Evolutionary conservation across 1,140 invertebrate species (phyloP), one percentile per base, ranked within the genome.

Genomic region (Trichonephila inaurata): DNA sequence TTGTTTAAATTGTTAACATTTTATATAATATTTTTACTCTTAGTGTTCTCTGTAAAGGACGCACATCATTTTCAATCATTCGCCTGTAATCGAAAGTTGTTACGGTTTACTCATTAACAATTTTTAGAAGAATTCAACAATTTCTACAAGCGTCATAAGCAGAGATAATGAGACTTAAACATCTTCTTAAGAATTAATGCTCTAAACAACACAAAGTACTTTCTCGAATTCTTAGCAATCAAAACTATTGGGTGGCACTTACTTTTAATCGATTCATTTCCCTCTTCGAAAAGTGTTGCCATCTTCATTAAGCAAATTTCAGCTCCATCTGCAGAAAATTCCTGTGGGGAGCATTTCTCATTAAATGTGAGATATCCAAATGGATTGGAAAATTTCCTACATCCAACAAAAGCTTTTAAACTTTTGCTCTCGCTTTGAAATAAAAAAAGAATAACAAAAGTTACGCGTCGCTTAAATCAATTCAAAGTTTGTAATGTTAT

Each of bases 241-340:
- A 69, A 77, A 33, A 77, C 33, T 77, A 77, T 77, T 28, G 72
- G 28, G 33, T 77, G 16, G 12, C 28, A 40, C 24, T 40, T 40
- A 33, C 18, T 77, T 77, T 19, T 33, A 77, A 77, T 77, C 72
- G 72, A 77, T 77, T 77, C 72, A 77, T 77, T 77, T 77, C 28
- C 72, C 33, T 77, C 72, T 16, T 18, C 72, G 72, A 4, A 77
- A 3, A 77, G 16, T 40, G 33, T 40, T 16, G 28, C 1, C 72
- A 33, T 40, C 72, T 77, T 77, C 72, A 77, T 77, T 77, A 77
- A 77, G 72, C 18, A 33, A 16, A 77, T 77, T 33, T 77, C 33
- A 77, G 33, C 28, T 77, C 28, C 72, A 77, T 77, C 72, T 77
- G 14, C 72, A 40, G 14, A 28, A 64, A 33, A 33, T 4, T 40